These are phyloP conservation scores for Ictalurus furcatus DNA, from an alignment of 2,113 vertebrate genomes.

Conservation along the genomic window DNA sequence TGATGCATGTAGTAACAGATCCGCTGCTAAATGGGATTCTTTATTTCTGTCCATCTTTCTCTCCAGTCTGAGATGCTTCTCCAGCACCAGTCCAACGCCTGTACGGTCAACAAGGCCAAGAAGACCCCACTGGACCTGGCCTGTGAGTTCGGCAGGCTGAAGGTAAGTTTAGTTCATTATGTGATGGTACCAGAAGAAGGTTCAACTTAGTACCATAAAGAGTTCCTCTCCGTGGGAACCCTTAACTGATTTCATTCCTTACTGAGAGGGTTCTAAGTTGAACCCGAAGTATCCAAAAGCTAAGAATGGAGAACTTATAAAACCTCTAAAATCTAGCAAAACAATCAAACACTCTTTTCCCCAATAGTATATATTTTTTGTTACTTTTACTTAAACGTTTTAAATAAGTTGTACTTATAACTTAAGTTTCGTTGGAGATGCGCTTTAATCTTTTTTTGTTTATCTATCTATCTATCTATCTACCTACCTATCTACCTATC, in stretches of 20 bases:
- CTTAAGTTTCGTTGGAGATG: neutral
- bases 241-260: neutral
- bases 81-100: slow-evolving; percentile 95
- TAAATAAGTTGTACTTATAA: neutral
- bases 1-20: slow-evolving; percentile 71
- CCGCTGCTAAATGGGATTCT: neutral
- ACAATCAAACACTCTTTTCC: neutral
- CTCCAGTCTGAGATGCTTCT: slow-evolving; percentile 84
- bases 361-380: neutral
- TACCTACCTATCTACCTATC: too few relatives aligned
- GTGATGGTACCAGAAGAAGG: neutral
- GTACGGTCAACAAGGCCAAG: slow-evolving; percentile 86
- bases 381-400: neutral
- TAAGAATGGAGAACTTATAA: neutral
- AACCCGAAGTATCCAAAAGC: neutral
- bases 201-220: neutral
- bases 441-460: too few relatives aligned
- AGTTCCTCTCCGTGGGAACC: neutral
- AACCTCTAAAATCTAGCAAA: neutral
- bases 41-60: slow-evolving; percentile 58
- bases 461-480: too few relatives aligned
- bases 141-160: slow-evolving; percentile 91
- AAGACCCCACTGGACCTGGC: slow-evolving; percentile 92
- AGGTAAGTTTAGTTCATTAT: slow-evolving; percentile 70
- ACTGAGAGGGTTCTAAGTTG: neutral